Evolutionary conservation across 2,888 invertebrate genomes (phyloP), one percentile per base, ranked within the genome.

Genomic region (Tuberolachnus salignus): DNA sequence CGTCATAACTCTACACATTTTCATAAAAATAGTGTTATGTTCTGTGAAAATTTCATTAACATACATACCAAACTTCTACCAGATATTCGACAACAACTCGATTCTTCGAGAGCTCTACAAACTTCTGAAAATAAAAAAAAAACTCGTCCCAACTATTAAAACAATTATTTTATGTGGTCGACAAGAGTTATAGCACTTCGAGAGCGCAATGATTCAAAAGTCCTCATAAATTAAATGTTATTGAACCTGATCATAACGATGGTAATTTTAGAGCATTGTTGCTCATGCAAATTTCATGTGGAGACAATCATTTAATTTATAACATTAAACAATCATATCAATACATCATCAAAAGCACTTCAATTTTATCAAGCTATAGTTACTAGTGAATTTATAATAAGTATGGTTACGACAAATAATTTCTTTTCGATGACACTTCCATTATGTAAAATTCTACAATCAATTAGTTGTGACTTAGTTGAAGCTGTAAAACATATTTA

Each of bases 201-300:
- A 44, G 42, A 42, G 34, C 16, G 9, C n/a, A 9, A 34, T 63
- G 63, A 63, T 19, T 34, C 63, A n/a, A n/a, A n/a, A 19, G 63
- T 19, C 19, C 42, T 44, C n/a, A n/a, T 42, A 19, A 19, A 42
- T 44, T 64, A 44, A 64, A 64, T 59, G 13, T 16, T 26, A 16
- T 44, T 64, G 44, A 44, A 64, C 63, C 63, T 19, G 11, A 11
- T 19, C 44, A 46, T 9, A 64, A 46, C 19, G 21, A 64, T 19
- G 46, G 46, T 66, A 66, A 44, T 66, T 66, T 66, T 21, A 66
- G 46, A 46, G 44, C 64, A 64, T 19, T 44, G 11, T 64, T 64
- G 44, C 19, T n/a, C 14, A 16, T 59, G 59, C 59, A 26, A 42
- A 64, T 64, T 11, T 19, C 19, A 42, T 64, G 63, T 1, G 14